Base-by-base conservation (phyloP, 1,140 invertebrate genomes). In the Magallana angulata region DNA sequence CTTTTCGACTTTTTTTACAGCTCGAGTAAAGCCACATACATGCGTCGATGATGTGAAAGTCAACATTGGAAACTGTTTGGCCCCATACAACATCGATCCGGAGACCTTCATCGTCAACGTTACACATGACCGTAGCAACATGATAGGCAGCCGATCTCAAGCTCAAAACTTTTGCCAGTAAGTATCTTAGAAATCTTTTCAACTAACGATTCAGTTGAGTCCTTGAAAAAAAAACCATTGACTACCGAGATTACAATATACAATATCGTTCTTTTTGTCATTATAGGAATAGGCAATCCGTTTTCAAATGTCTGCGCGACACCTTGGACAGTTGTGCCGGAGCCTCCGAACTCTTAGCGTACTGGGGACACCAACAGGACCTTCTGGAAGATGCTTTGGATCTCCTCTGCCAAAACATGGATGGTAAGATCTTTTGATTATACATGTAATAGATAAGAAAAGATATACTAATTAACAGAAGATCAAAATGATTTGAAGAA, bases 301-400 rank as follows among this genome's bases (percentile, higher is more conserved):
- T 89, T 7, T 85, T 85, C 30, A 87, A 71, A 59, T 89, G 88
- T 85, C 62, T 89, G 12, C 36, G 76, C 24, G 56, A 83, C 9
- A 87, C 83, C 24, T 12, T 87, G 14, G 57, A 82, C 7, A 56
- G 64, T n/a, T 89, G 88, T 18, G 68, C 85, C 24, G 88, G 88
- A 16, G 83, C 88, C 5, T 80, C 84, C 16, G 88, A 89, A 24
- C 68, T 85, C n/a, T 57, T 89, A 0, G 76, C 57, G 16, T 57
- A 84, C 12, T 89, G 88, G 88, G 88, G 88, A 5, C 88, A 89
- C 62, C 88, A 89, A 60, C 85, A 89, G 24, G 84, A 89, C 56
- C 84, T 85, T 8, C 60, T 89, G 9, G 83, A 89, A 18, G 80
- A 82, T 1, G 71, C 83, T 9, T 30, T 89, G 1, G 84, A 87